Conservation (phyloP, 2,113 vertebrate species). For the Cariama cristata region DNA sequence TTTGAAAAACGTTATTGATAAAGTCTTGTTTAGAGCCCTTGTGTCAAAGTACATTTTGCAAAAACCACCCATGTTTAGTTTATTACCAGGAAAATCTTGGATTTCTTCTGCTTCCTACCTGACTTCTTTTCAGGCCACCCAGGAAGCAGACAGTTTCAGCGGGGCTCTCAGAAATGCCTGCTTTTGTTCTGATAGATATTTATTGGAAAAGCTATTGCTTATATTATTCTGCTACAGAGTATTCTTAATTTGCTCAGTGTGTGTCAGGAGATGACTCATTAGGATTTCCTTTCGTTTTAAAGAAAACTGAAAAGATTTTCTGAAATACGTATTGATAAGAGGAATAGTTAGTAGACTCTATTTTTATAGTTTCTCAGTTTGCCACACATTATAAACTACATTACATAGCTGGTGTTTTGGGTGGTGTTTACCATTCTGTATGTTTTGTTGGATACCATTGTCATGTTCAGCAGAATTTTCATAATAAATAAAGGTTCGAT, state of each 20-base stretch:
- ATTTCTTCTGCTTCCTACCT: not conserved
- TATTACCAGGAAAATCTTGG: not conserved
- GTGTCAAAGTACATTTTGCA: not conserved
- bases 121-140: not conserved
- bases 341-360: not conserved
- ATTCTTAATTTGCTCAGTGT: not conserved
- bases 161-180: not conserved
- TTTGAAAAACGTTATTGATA: not conserved
- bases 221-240: not conserved
- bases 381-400: not conserved
- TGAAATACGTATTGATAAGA: conserved; percentile 4
- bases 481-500: not conserved
- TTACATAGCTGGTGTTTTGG: not conserved
- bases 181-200: not conserved
- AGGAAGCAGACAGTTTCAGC: not conserved
- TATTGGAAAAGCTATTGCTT: not conserved
- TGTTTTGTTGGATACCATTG: not conserved
- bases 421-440: not conserved
- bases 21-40: not conserved
- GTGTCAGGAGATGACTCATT: not conserved
- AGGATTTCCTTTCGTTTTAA: conserved; percentile 4
- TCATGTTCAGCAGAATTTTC: not conserved
- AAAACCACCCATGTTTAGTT: not conserved
- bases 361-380: not conserved
- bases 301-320: conserved; percentile 39